A percentile compares a stretch with the other conserved stretches of the same genome.
phyloP scores from a whole-genome alignment of 2,797 vertebrate species.

The Ptychadena robeensis region DNA sequence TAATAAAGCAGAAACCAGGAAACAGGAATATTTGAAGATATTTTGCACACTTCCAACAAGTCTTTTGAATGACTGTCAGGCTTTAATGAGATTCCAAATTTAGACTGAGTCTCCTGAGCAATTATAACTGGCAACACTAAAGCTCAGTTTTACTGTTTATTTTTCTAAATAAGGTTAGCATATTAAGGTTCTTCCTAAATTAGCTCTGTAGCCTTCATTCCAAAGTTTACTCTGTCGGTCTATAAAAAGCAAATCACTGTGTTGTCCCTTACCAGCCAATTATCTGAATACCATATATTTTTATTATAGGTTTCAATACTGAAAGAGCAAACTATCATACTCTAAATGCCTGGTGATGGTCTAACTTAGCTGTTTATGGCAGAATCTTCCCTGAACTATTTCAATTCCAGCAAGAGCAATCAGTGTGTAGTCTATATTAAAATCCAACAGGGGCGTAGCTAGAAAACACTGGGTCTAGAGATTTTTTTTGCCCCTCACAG shows the following conservation, averaged over 20 bases:
- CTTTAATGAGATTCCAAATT: slow-evolving; percentile 10
- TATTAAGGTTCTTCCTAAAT: background rate
- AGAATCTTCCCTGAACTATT: too few species aligned
- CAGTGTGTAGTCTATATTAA: too few species aligned
- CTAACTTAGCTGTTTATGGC: background rate
- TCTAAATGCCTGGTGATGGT: background rate
- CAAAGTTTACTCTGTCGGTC: background rate
- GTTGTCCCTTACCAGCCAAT: background rate
- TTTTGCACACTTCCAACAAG: background rate
- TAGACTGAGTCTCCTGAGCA: background rate
- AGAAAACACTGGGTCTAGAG: too few species aligned
- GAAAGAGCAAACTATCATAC: background rate
- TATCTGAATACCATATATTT: background rate
- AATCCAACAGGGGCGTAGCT: too few species aligned
- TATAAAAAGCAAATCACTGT: background rate
- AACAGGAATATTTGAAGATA: background rate
- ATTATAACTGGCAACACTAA: background rate
- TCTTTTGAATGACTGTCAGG: background rate
- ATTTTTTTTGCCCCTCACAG: too few species aligned
- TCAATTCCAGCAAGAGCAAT: too few species aligned
- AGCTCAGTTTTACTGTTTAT: background rate
- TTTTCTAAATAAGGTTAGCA: background rate
- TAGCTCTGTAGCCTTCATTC: background rate
- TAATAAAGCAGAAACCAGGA: background rate
- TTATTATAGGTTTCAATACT: background rate